phyloP scores from a whole-genome alignment of 2,797 vertebrate genomes.

The Malurus splendens region DNA sequence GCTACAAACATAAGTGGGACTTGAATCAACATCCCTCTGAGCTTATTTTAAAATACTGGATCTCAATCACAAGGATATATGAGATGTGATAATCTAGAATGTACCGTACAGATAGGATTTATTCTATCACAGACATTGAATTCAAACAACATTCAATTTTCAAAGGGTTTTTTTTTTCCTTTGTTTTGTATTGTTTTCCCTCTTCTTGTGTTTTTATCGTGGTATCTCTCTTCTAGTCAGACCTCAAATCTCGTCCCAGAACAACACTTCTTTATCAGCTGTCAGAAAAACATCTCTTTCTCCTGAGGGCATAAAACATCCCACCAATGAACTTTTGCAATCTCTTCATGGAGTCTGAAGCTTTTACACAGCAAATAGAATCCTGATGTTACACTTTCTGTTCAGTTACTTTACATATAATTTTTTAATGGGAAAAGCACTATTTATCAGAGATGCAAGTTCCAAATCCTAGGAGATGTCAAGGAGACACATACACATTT shows the following conservation, averaged over 20 bases:
- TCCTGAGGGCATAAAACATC: not conserved
- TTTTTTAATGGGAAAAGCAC: not conserved
- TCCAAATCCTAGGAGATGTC: not conserved
- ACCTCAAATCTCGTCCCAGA: not conserved
- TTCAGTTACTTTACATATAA: not conserved
- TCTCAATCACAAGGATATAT: not conserved
- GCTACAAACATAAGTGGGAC: not conserved
- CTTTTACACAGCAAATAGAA: not conserved
- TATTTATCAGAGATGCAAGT: not conserved
- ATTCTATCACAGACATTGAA: not conserved
- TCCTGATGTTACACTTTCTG: not conserved
- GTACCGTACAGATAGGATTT: not conserved
- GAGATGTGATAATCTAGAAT: not conserved
- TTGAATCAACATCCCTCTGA: not conserved
- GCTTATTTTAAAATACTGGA: not conserved
- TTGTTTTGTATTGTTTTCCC: not conserved
- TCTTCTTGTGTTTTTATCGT: not conserved
- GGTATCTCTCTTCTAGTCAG: not conserved
- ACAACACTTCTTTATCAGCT: not conserved
- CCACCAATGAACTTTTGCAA: not conserved
- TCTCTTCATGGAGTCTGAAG: not conserved
- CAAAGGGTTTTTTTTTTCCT: not conserved
- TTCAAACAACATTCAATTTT: not conserved
- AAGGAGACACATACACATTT: not conserved
- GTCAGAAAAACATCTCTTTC: not conserved